A percentile compares a stretch with the other conserved stretches of the same genome.
Conservation (phyloP, 2,888 invertebrate genomes). For the Thera britannica region DNA sequence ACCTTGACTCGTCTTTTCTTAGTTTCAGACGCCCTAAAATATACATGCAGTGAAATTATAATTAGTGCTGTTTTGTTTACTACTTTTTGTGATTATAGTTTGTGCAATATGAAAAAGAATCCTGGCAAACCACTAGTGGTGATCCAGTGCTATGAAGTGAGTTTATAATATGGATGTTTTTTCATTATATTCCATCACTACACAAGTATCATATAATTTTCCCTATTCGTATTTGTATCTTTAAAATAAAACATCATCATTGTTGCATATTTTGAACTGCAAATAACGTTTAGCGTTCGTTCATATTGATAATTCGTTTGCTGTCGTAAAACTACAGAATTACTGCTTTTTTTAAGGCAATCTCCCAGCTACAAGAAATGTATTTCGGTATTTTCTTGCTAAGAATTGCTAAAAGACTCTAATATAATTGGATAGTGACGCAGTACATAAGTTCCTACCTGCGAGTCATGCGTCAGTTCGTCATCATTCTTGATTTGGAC, state of each 20-base stretch:
- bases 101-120: conserved; percentile 67
- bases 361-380: background rate
- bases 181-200: background rate
- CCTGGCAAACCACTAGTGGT: conserved; percentile 80
- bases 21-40: conserved; percentile 49
- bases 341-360: conserved; percentile 18
- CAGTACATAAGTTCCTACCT: background rate
- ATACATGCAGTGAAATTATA: conserved; percentile 41
- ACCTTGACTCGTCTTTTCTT: conserved; percentile 70
- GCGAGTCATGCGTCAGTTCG: conserved; percentile 27
- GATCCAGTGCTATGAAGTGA: conserved; percentile 87
- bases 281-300: no score
- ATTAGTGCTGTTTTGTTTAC: conserved; percentile 21
- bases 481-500: conserved; percentile 32
- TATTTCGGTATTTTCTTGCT: conserved; percentile 1
- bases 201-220: background rate
- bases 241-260: no score
- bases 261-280: no score
- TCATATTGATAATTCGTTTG: no score
- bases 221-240: no score
- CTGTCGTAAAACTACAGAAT: conserved; percentile 19
- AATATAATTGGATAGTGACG: conserved; percentile 11
- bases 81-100: conserved; percentile 19
- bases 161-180: conserved; percentile 51
- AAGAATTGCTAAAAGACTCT: conserved; percentile 15